A percentile compares a stretch with the other conserved stretches of the same genome.
phyloP scores from a whole-genome alignment of 1,140 invertebrate species.

The Trissolcus basalis region DNA sequence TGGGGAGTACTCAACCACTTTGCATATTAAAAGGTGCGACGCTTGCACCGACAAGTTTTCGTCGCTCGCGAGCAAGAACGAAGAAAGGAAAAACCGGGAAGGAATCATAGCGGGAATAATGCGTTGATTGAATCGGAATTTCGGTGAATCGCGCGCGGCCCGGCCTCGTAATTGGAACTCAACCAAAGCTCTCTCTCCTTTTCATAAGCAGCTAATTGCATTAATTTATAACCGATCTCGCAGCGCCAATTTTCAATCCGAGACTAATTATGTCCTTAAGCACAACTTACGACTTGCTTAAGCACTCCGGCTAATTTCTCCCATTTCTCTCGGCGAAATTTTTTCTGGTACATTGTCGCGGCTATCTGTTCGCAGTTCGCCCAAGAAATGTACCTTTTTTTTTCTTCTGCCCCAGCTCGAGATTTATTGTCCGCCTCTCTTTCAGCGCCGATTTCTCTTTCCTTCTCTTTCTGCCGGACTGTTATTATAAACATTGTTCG shows the following conservation, averaged over 20 bases:
- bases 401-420: constrained; percentile 33
- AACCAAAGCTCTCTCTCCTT: constrained; percentile 30
- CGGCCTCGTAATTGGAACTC: constrained; percentile 60
- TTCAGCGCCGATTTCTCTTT: neutral
- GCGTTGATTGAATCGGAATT: constrained; percentile 57
- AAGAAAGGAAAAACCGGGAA: constrained; percentile 3
- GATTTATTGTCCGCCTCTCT: constrained; percentile 38
- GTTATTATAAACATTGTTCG: constrained; percentile 57
- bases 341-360: constrained; percentile 39
- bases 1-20: constrained; percentile 61
- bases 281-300: constrained; percentile 40
- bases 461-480: neutral
- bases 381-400: constrained; percentile 48
- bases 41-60: neutral
- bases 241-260: constrained; percentile 63
- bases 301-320: constrained; percentile 23
- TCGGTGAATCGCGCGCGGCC: constrained; percentile 39
- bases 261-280: constrained; percentile 69
- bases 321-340: constrained; percentile 42
- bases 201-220: constrained; percentile 62
- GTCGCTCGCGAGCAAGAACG: too few relatives aligned
- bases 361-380: constrained; percentile 37
- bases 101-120: constrained; percentile 47
- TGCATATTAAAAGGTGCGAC: constrained; percentile 69
- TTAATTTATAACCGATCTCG: constrained; percentile 67